Evolutionary conservation across 2,888 invertebrate species (phyloP).

Genomic region (Eupithecia vulgata): DNA sequence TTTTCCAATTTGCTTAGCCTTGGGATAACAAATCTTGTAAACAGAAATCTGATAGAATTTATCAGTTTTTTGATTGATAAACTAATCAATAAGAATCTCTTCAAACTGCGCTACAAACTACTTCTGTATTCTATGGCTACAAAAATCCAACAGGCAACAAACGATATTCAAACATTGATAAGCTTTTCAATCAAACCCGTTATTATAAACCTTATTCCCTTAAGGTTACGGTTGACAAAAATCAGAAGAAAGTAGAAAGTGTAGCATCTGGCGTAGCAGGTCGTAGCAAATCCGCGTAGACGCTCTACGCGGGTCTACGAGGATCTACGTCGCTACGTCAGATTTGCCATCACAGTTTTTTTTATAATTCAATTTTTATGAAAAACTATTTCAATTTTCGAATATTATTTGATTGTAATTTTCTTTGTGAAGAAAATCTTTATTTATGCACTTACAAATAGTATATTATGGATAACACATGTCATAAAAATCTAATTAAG

Average conservation of each 20-base stretch:
- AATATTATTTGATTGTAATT: too few relatives aligned
- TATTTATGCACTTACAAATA: too few relatives aligned
- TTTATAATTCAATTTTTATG: too few relatives aligned
- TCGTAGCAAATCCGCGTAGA: slow-evolving; percentile 26
- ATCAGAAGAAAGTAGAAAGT: slow-evolving; percentile 1
- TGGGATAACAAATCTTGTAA: neutral
- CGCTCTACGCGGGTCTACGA: slow-evolving; percentile 16
- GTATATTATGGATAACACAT: too few relatives aligned
- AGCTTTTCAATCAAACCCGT: neutral
- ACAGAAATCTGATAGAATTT: neutral
- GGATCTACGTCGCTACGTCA: neutral
- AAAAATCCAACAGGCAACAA: slow-evolving; percentile 8
- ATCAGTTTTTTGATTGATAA: neutral
- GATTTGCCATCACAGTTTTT: neutral
- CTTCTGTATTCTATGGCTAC: neutral
- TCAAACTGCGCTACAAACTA: neutral
- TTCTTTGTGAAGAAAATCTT: too few relatives aligned
- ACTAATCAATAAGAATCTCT: neutral
- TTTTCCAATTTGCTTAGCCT: neutral
- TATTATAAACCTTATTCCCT: slow-evolving; percentile 6
- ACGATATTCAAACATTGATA: slow-evolving; percentile 35
- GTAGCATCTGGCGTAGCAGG: slow-evolving; percentile 30
- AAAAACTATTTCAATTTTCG: too few relatives aligned
- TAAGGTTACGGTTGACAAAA: neutral
- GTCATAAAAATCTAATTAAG: too few relatives aligned